These are phyloP conservation scores for Gymnogyps californianus DNA, from an alignment of 2,113 vertebrate species.

Conservation along the genomic window DNA sequence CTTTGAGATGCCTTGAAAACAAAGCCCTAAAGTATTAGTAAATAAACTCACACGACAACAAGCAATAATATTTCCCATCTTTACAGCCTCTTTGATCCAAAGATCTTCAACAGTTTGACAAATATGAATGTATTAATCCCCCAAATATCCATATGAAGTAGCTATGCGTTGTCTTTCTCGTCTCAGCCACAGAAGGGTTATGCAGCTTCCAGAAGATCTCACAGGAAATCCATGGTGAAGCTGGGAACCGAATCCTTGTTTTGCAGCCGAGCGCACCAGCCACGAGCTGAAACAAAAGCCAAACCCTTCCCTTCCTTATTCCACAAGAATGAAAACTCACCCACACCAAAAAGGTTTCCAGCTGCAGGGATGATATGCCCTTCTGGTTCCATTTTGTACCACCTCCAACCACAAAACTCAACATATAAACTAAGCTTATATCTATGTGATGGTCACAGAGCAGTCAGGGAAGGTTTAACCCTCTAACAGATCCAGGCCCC, in stretches of 20 bases:
- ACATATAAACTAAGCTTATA: not conserved
- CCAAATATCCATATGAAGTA: not conserved
- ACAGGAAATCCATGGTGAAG: not conserved
- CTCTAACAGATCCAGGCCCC: not conserved
- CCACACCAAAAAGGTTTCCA: not conserved
- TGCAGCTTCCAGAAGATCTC: not conserved
- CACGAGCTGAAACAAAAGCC: not conserved
- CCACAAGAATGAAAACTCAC: not conserved
- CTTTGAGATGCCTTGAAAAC: conserved; percentile 49
- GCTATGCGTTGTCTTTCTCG: not conserved
- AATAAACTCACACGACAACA: conserved; percentile 2
- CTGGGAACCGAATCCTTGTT: not conserved
- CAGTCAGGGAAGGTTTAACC: not conserved
- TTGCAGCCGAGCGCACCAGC: not conserved
- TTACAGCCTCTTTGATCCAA: not conserved
- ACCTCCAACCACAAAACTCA: not conserved
- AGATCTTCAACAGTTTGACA: not conserved
- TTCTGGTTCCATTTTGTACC: not conserved
- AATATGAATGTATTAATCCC: not conserved
- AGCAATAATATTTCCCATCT: conserved; percentile 3
- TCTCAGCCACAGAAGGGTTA: not conserved
- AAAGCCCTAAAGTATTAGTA: conserved; percentile 38
- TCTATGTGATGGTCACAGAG: not conserved
- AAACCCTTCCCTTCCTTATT: not conserved
- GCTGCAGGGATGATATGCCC: not conserved